Percentiles rank a stretch among this genome's conserved stretches.
Conservation (phyloP, 2,113 vertebrate genomes). For the Grammomys dolichurus region DNA sequence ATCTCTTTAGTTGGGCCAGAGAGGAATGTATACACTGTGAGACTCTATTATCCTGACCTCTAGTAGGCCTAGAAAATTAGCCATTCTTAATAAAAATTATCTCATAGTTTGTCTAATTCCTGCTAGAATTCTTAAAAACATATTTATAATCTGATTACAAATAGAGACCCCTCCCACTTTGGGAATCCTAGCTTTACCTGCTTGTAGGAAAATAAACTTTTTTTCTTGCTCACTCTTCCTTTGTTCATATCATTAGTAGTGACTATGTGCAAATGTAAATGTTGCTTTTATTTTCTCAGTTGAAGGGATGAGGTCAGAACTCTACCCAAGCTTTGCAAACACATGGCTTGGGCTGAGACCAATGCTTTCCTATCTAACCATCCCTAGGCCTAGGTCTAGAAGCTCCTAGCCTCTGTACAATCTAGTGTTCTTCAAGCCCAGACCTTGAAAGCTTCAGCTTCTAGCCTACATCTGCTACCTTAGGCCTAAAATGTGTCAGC, state of each 20-base stretch:
- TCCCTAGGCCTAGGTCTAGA: too few species aligned
- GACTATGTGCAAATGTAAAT: too few species aligned
- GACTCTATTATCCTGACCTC: not conserved
- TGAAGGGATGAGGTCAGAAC: too few species aligned
- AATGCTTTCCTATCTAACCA: too few species aligned
- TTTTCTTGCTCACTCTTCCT: not conserved
- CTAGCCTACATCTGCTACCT: too few species aligned
- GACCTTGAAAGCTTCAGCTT: too few species aligned
- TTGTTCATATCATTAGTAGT: not conserved
- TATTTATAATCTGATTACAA: not conserved
- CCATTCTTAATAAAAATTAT: not conserved
- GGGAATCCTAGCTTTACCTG: not conserved
- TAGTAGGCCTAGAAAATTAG: not conserved
- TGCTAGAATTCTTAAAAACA: not conserved
- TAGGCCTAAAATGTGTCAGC: too few species aligned
- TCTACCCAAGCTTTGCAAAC: too few species aligned
- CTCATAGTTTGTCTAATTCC: not conserved
- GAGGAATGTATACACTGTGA: not conserved
- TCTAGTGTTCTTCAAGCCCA: too few species aligned
- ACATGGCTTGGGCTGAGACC: too few species aligned
- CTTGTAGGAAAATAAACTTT: not conserved
- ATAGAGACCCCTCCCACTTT: not conserved
- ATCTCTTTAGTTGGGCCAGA: not conserved
- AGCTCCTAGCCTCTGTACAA: too few species aligned
- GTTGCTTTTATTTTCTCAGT: too few species aligned